phyloP scores from a whole-genome alignment of 1,140 invertebrate genomes.

The Pissodes strobi region DNA sequence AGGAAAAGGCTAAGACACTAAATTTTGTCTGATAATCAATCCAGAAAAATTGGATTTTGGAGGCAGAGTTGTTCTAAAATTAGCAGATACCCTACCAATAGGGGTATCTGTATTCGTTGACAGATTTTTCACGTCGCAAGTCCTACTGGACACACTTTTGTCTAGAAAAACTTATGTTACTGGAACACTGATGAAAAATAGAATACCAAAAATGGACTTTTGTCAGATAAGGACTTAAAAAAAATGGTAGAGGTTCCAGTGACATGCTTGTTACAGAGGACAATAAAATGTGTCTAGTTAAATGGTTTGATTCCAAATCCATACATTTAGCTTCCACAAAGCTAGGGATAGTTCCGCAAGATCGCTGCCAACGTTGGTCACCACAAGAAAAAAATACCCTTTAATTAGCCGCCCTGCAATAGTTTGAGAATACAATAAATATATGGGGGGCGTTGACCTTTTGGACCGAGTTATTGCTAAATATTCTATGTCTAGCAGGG shows the following conservation, averaged over 20 bases:
- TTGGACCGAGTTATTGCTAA: conserved; percentile 16
- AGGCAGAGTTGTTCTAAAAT: conserved; percentile 27
- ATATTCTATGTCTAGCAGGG: conserved; percentile 25
- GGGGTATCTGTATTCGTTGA: conserved; percentile 12
- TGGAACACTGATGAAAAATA: conserved; percentile 27
- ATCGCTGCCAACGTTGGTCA: conserved; percentile 8
- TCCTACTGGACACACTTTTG: conserved; percentile 24
- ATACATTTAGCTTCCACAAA: conserved; percentile 12
- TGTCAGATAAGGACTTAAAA: conserved; percentile 24
- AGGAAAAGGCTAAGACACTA: not conserved
- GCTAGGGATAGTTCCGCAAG: not conserved
- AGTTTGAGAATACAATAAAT: conserved; percentile 14
- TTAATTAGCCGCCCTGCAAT: conserved; percentile 4
- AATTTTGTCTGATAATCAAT: not conserved
- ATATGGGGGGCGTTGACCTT: conserved; percentile 20
- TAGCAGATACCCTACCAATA: too few species aligned
- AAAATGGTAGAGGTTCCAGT: conserved; percentile 17
- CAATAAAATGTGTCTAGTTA: conserved; percentile 13
- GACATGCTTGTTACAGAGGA: conserved; percentile 22
- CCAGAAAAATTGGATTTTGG: conserved; percentile 13
- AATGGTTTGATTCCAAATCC: conserved; percentile 18
- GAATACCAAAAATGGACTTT: conserved; percentile 19
- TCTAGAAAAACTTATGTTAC: conserved; percentile 9
- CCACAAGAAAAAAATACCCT: conserved; percentile 7
- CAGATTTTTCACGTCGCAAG: conserved; percentile 29